These are phyloP conservation scores for Leptopterna dolabrata DNA, from an alignment of 2,888 invertebrate species.

Conservation along the genomic window DNA sequence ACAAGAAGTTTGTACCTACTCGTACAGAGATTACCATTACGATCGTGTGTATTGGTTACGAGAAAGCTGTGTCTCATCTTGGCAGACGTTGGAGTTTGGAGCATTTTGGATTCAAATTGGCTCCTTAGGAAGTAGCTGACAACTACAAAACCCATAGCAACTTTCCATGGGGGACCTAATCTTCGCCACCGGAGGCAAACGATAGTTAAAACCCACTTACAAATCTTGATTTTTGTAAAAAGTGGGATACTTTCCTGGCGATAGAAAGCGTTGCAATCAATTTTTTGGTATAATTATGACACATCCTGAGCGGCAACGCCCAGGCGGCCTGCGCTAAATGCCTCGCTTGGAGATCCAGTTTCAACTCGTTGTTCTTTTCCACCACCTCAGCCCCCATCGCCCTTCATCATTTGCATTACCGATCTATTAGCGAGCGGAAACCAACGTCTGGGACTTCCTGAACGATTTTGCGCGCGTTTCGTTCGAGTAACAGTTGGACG, in stretches of 20 bases:
- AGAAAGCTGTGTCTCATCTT: too few relatives aligned
- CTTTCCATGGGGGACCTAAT: too few relatives aligned
- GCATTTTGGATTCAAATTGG: too few relatives aligned
- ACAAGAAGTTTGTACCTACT: too few relatives aligned
- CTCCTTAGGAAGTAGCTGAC: too few relatives aligned
- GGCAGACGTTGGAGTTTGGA: too few relatives aligned
- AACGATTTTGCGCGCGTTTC: not conserved
- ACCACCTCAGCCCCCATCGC: not conserved
- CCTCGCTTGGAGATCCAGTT: not conserved
- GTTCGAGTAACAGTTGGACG: not conserved
- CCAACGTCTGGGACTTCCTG: not conserved
- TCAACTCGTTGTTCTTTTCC: slow-evolving; percentile 1
- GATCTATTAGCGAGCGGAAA: not conserved
- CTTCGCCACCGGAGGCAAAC: too few relatives aligned
- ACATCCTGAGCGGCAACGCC: not conserved
- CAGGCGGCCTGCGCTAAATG: not conserved
- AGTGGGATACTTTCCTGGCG: not conserved
- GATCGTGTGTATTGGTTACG: too few relatives aligned
- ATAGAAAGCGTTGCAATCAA: not conserved
- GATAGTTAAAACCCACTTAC: not conserved
- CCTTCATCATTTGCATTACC: not conserved
- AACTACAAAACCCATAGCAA: too few relatives aligned
- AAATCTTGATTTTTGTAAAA: not conserved
- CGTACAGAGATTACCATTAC: too few relatives aligned
- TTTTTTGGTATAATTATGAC: not conserved